Evolutionary conservation across 1,140 invertebrate genomes (phyloP), one percentile per base, ranked within the genome.

Genomic region (Telenomus remus): DNA sequence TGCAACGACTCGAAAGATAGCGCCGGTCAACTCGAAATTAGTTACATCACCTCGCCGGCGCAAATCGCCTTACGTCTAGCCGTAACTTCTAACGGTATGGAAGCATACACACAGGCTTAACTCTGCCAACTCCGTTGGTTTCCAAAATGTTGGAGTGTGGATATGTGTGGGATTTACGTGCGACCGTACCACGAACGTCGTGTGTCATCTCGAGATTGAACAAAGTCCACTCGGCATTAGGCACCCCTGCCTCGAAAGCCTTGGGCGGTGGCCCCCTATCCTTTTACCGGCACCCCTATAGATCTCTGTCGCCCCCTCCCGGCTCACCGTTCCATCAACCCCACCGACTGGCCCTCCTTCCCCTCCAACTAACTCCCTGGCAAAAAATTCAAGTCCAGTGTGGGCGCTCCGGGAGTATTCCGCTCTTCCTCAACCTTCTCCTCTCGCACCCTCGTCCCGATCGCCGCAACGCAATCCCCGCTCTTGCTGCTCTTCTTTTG

Each of bases 221-320:
- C 82, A 82, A 82, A 84, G 82, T 84, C 82, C 82, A 83, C 81
- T 83, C 79, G 80, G 82, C 81, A 82, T 83, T 84, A 84, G 82
- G 82, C 82, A 84, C 79, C 81, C 83, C 82, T 82, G 80, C 80
- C 84, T 84, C 81, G 76, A 76, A 85, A 85, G 80, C 82, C 80
- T 84, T 82, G 82, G 78, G 82, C 82, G 72, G 78, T 76, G 77
- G 66, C 78, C 79, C 78, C 74, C 80, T 14, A 39, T 83, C 80
- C 81, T 80, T 81, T 79, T 81, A 63, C 54, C 46, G 55, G 75
- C 81, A 79, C 80, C 83, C 83, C 81, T 83, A 82, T 81, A 80
- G 78, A 83, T 83, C 81, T 42, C 72, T 57, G 70, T 66, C 72
- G 66, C 61, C 53, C 35, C 51, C 50, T 37, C 49, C 37, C 54